These are phyloP conservation scores for Otis tarda DNA, from an alignment of 2,113 vertebrate species.

Conservation along the genomic window DNA sequence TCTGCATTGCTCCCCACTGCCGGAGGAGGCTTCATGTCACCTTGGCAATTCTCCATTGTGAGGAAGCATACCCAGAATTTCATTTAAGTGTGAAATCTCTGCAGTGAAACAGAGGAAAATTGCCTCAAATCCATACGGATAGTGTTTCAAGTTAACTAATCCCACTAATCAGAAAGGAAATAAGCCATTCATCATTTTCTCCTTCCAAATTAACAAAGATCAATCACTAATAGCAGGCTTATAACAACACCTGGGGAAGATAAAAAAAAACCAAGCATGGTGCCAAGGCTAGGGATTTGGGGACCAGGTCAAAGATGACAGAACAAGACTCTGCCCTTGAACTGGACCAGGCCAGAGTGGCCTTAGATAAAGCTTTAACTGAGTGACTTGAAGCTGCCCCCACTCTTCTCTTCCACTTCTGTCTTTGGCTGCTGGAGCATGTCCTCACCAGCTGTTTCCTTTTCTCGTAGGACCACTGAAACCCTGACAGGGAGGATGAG, in stretches of 20 bases:
- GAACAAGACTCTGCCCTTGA: neutral
- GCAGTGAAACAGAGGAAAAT: neutral
- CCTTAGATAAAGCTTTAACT: neutral
- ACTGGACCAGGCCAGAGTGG: neutral
- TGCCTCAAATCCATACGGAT: neutral
- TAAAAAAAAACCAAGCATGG: neutral
- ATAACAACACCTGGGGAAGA: neutral
- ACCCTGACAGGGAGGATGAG: neutral
- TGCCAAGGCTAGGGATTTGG: neutral
- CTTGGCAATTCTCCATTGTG: neutral
- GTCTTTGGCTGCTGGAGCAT: neutral
- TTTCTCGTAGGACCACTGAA: neutral
- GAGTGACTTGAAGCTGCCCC: neutral
- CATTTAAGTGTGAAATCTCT: neutral
- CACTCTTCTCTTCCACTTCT: neutral
- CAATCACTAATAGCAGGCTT: neutral
- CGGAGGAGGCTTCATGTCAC: neutral
- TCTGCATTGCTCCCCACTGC: neutral
- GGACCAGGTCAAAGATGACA: neutral
- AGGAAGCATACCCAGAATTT: rapidly evolving
- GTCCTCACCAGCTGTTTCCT: neutral
- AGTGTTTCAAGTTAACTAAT: neutral
- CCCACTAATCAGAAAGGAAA: neutral
- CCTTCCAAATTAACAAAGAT: neutral
- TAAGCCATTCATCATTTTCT: neutral